A percentile compares a stretch with the other conserved stretches of the same genome.
These are phyloP conservation scores for Parapsyche elsis DNA, from an alignment of 1,140 invertebrate species.

Conservation along the genomic window DNA sequence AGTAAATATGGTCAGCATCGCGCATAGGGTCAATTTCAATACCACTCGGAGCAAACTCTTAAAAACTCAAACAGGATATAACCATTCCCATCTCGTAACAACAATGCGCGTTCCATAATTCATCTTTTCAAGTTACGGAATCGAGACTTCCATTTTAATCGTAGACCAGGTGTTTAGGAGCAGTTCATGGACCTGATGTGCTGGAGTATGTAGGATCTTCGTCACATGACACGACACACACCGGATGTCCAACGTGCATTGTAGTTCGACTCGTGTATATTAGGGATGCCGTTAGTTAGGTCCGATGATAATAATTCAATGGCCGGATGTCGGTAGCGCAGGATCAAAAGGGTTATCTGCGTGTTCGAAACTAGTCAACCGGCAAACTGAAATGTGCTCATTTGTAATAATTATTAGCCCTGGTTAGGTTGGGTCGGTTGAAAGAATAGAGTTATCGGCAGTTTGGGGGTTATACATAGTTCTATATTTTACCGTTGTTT, in stretches of 20 bases:
- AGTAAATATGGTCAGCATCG: too few relatives aligned
- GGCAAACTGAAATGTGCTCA: not conserved
- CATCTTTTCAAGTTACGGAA: not conserved
- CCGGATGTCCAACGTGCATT: not conserved
- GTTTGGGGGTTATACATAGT: too few relatives aligned
- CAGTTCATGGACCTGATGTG: not conserved
- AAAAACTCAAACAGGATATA: too few relatives aligned
- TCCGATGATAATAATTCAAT: conserved; percentile 35
- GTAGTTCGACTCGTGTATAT: not conserved
- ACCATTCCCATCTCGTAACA: too few relatives aligned
- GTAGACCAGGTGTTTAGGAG: not conserved
- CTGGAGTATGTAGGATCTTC: not conserved
- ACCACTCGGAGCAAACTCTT: too few relatives aligned
- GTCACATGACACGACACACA: not conserved
- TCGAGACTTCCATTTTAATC: not conserved
- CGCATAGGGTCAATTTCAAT: too few relatives aligned
- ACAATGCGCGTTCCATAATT: not conserved
- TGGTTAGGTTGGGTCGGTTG: too few relatives aligned
- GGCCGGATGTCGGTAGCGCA: conserved; percentile 25
- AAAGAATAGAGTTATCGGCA: too few relatives aligned
- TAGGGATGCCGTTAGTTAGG: conserved; percentile 25
- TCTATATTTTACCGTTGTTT: too few relatives aligned
- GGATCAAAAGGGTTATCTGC: not conserved
- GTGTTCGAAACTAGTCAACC: not conserved
- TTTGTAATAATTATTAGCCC: too few relatives aligned